These are phyloP conservation scores for Papilio machaon DNA, from an alignment of 1,140 invertebrate genomes.

Conservation along the genomic window DNA sequence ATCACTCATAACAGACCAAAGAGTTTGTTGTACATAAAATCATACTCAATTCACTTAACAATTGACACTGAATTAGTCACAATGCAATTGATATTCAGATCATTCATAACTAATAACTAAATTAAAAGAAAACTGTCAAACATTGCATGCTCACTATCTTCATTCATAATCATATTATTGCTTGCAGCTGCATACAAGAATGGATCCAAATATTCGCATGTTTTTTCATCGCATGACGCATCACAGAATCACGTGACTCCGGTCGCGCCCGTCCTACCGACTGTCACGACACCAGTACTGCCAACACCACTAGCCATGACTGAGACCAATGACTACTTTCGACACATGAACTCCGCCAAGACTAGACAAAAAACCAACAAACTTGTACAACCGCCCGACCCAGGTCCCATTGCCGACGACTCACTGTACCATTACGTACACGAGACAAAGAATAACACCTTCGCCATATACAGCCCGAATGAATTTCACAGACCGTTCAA, in stretches of 20 bases:
- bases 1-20: not conserved
- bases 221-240: conserved; percentile 49
- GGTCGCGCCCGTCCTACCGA: conserved; percentile 52
- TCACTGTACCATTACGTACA: conserved; percentile 39
- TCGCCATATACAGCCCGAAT: conserved; percentile 54
- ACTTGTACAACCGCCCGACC: conserved; percentile 40
- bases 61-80: not conserved
- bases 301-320: conserved; percentile 53
- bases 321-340: conserved; percentile 60
- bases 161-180: conserved; percentile 60
- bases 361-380: conserved; percentile 58
- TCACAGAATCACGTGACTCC: conserved; percentile 64
- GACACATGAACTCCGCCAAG: conserved; percentile 56
- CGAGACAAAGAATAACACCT: conserved; percentile 50
- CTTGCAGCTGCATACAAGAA: conserved; percentile 69
- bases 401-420: conserved; percentile 42
- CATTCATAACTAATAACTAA: not conserved
- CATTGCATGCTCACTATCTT: conserved; percentile 51
- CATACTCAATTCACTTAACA: conserved; percentile 5
- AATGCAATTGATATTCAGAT: conserved; percentile 7
- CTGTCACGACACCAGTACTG: conserved; percentile 52
- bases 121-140: conserved; percentile 16
- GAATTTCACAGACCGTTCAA: conserved; percentile 52
- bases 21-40: not conserved
- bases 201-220: conserved; percentile 54